Base-by-base conservation (phyloP, 2,888 invertebrate genomes). In the Homarus gammarus region DNA sequence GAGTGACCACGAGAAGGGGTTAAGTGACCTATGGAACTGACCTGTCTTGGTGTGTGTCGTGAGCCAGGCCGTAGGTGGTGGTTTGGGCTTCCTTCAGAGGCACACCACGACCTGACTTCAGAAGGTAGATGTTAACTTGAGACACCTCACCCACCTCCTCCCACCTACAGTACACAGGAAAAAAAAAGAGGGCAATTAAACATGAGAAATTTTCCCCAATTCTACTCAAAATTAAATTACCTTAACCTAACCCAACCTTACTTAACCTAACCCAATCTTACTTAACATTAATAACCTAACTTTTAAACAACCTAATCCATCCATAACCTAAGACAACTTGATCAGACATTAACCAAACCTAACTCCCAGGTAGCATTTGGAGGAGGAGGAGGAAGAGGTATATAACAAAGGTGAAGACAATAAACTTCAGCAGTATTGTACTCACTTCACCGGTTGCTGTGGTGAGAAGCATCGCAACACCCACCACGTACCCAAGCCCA, bases 101-200 rank as follows among this genome's bases (percentile, higher is more conserved):
- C 49, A 70, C 49, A 8, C 86, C 79, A 0, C 51, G 64, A 44
- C 70, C 86, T 0, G 86, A 86, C 56, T 86, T 87, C 18, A 82
- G 15, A 0, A 82, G 82, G 75, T 44, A 82, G 36, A 87, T 33
- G 68, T 40, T 64, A 73, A 87, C 27, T 3, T 73, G 72, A 0
- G 36, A 22, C 44, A 87, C 87, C 33, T 56, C 36, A 1, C 82
- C 82, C 12, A 78, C 86, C 70, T 87, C 87, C 73, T 75, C 82
- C 87, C 87, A 87, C 61, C 81, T 87, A n/a, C n/a, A n/a, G 75
- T 12, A n/a, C 49, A 31, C n/a, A 10, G 31, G n/a, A n/a, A n/a
- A n/a, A n/a, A n/a, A 6, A 56, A 56, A 15, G 0, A 1, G 44
- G 22, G 73, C 33, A 31, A 1, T 49, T 49, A 49, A 49, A 49